Evolutionary conservation across 2,888 invertebrate genomes (phyloP), one percentile per base, ranked within the genome.

Genomic region (Drosophila cracens): DNA sequence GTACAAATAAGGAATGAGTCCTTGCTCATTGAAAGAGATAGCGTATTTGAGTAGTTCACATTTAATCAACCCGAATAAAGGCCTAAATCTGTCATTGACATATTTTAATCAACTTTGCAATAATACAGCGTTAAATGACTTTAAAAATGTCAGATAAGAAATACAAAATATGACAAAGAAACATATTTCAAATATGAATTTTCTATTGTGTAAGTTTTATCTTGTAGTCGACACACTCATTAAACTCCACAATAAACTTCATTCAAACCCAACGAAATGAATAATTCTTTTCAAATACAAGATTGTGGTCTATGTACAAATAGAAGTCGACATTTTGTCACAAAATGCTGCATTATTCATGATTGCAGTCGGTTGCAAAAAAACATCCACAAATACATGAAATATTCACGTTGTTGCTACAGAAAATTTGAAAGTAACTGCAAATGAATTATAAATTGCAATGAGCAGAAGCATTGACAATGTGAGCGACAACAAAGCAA

Each of bases 401-500:
- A 87, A 89, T 74, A 87, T 90, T 76, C 89, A 89, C 56, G 69
- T 77, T 75, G 80, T 74, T 74, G 76, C 75, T 78, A 57, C 70
- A 53, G 56, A 69, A 77, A 75, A 82, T 74, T 77, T 64, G 52
- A 58, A 82, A 73, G 68, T 65, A 77, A 75, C 68, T 74, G 68
- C 69, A 74, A 87, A 82, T 87, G 87, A 89, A 90, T 87, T 89
- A 81, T 84, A 76, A 87, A 87, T 82, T 61, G 59, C 53, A 65
- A 51, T 56, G 49, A 67, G 25, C 13, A 13, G 36, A 46, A 52
- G 61, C 31, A 27, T 4, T 27, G 56, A 67, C 56, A 76, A 56
- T 75, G 38, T n/a, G 29, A 56, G 38, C 27, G 49, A 46, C 31
- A 57, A 48, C 18, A 49, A 43, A 38, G 36, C 31, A 46, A 34